phyloP scores from a whole-genome alignment of 2,888 invertebrate genomes.

The Mythimna lalbum region DNA sequence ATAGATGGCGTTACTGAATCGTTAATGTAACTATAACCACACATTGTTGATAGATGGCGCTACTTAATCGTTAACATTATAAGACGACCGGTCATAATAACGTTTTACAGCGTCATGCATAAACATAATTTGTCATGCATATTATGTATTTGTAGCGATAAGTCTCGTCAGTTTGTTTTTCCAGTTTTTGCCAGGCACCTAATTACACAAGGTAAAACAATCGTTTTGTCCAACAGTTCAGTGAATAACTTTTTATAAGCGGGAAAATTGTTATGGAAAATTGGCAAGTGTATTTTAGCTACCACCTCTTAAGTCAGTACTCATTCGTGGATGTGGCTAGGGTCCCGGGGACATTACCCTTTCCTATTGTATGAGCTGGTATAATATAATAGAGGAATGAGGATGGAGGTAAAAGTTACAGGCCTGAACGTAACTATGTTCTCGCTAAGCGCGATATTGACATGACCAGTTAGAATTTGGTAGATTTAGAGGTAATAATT shows the following conservation, averaged over 20 bases:
- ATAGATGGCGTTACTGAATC: constrained; percentile 26
- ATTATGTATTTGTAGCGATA: constrained; percentile 33
- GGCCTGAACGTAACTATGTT: no score
- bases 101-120: constrained; percentile 31
- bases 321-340: neutral
- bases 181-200: neutral
- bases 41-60: constrained; percentile 24
- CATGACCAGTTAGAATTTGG: no score
- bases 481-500: no score
- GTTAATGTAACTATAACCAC: neutral
- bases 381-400: neutral
- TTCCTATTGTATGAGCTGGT: neutral
- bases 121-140: constrained; percentile 39
- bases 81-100: constrained; percentile 3
- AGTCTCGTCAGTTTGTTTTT: constrained; percentile 39
- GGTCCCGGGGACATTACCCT: neutral
- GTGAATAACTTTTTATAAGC: neutral
- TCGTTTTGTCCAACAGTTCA: constrained; percentile 11
- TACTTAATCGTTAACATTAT: neutral
- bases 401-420: no score
- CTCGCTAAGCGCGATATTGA: no score
- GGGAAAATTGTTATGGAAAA: constrained; percentile 4
- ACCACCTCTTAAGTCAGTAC: neutral
- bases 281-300: neutral
- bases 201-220: constrained; percentile 15